Evolutionary conservation across 2,797 vertebrate genomes (phyloP), one percentile per base, ranked within the genome.

Genomic region (Nyctibius grandis): DNA sequence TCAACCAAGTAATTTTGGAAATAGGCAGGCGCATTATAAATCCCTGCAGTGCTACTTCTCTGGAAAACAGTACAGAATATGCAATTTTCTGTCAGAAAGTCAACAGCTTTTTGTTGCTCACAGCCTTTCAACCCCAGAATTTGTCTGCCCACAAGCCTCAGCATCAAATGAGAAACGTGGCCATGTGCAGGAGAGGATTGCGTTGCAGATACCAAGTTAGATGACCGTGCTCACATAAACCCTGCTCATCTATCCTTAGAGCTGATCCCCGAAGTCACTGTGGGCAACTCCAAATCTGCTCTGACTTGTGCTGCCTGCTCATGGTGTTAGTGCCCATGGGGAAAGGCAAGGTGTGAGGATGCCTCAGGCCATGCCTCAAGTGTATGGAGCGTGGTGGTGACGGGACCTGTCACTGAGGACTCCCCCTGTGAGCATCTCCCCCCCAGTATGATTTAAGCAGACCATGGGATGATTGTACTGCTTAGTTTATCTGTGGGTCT

Each of bases 211-310:
- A 42, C 15, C 15, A 17, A 12, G 11, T 44, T 36, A 12, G 19
- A 9, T 57, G 45, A 19, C 34, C 0, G 0, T 5, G 36, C 25
- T 56, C 0, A 3, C 57, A 7, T 22, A 60, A 91, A 60, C 5
- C 34, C 14, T 31, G 8, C 21, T 53, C 14, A 42, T 5, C 9
- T 70, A 3, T 56, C 12, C 59, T 47, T 9, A 40, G 12, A 57
- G 9, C 6, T 45, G 11, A 9, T 13, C 33, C 23, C 18, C 34
- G 60, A 23, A 78, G 38, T 60, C 33, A 11, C 42, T 0, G 0
- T 20, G 70, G 53, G 29, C 21, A 63, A 2, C 28, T 57, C 31
- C 22, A 48, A 47, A 42, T n/a, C 53, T 73, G 12, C 50, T 92
- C 18, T 70, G 77, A 5, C 74, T 94, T 60, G 26, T 40, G 29